These are phyloP conservation scores for Leptestheria dahalacensis DNA, from an alignment of 1,140 invertebrate species.

Conservation along the genomic window DNA sequence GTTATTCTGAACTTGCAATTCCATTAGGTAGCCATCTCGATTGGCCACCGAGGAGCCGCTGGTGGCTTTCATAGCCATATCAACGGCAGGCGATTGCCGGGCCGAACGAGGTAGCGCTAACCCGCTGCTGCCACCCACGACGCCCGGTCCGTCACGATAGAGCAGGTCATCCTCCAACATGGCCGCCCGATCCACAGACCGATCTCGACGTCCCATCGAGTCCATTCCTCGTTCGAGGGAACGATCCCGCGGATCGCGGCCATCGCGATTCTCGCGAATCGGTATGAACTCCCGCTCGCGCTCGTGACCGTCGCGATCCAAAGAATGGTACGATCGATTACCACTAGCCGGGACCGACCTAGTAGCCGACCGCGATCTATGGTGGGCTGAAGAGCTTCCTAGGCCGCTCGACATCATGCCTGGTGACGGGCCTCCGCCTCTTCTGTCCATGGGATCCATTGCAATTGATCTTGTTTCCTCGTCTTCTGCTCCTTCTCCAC, in stretches of 20 bases:
- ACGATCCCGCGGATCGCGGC: constrained; percentile 41
- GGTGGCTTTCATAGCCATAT: constrained; percentile 28
- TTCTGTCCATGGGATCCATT: constrained; percentile 17
- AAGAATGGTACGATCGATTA: constrained; percentile 50
- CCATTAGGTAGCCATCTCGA: constrained; percentile 58
- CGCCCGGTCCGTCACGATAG: constrained; percentile 39
- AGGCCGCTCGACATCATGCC: constrained; percentile 22
- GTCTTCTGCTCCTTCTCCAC: neutral
- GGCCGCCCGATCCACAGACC: constrained; percentile 7
- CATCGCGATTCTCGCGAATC: constrained; percentile 46
- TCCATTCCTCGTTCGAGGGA: constrained; percentile 38
- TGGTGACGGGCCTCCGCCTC: constrained; percentile 26
- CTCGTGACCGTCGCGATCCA: constrained; percentile 42
- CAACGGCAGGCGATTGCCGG: constrained; percentile 54
- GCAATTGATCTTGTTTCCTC: neutral
- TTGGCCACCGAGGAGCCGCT: constrained; percentile 19
- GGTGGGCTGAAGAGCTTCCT: constrained; percentile 32
- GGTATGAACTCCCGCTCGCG: constrained; percentile 65
- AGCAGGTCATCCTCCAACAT: constrained; percentile 47
- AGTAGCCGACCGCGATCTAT: constrained; percentile 38
- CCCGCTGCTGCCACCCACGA: constrained; percentile 14
- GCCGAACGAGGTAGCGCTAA: constrained; percentile 33
- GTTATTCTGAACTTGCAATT: constrained; percentile 85
- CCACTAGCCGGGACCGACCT: constrained; percentile 32
- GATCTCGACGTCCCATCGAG: constrained; percentile 11